phyloP scores from a whole-genome alignment of 1,140 invertebrate genomes.

The Notospermus geniculatus region DNA sequence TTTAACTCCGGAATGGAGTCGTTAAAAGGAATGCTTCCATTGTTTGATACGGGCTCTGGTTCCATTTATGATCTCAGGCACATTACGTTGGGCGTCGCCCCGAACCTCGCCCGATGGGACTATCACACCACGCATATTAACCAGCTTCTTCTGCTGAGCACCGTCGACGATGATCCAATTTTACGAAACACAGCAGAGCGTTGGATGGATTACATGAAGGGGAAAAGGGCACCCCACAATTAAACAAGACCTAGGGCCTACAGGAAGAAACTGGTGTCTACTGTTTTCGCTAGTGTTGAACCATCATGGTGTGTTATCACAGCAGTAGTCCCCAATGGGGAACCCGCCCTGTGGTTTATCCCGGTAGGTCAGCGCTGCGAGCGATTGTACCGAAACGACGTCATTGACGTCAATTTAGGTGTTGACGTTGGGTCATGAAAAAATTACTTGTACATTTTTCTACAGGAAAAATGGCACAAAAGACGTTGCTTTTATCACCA shows the following conservation, averaged over 20 bases:
- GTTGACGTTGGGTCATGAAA: too few relatives aligned
- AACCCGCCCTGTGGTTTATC: too few relatives aligned
- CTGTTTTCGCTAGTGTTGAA: too few relatives aligned
- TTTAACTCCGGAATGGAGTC: conserved; percentile 85
- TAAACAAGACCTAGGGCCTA: conserved; percentile 17
- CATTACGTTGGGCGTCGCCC: conserved; percentile 77
- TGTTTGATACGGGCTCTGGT: conserved; percentile 93
- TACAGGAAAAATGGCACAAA: too few relatives aligned
- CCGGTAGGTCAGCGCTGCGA: too few relatives aligned
- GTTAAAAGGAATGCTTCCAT: conserved; percentile 82
- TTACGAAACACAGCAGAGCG: conserved; percentile 82
- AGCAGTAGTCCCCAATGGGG: too few relatives aligned
- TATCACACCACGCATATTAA: conserved; percentile 98
- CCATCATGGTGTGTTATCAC: too few relatives aligned
- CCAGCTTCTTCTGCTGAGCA: conserved; percentile 84
- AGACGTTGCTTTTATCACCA: too few relatives aligned
- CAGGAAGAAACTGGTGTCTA: too few relatives aligned
- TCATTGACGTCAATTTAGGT: too few relatives aligned
- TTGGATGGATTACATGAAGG: conserved; percentile 95
- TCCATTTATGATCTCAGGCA: conserved; percentile 97
- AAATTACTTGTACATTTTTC: too few relatives aligned
- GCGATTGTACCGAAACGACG: too few relatives aligned
- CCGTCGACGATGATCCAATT: conserved; percentile 76
- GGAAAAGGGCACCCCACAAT: conserved; percentile 57
- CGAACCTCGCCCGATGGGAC: conserved; percentile 88